A percentile compares a stretch with the other conserved stretches of the same genome.
Evolutionary conservation across 2,888 invertebrate genomes (phyloP).

Genomic region (Aquatica leii): DNA sequence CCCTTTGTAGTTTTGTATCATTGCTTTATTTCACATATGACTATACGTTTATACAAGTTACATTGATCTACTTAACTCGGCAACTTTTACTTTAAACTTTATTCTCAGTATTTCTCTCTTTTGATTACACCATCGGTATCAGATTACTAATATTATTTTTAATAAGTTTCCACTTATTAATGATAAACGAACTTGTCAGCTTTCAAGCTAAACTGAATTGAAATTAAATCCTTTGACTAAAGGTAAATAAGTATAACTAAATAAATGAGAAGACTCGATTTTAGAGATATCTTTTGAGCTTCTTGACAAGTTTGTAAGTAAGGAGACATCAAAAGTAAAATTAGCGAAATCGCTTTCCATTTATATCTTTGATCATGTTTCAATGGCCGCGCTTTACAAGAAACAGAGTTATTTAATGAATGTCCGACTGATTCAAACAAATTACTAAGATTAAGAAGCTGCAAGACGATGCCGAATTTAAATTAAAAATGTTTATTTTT

Average conservation of each 20-base stretch:
- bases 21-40: constrained; percentile 34
- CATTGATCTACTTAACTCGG: constrained; percentile 20
- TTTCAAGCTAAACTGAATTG: constrained; percentile 34
- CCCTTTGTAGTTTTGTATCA: constrained; percentile 55
- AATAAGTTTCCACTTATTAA: constrained; percentile 3
- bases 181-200: constrained; percentile 16
- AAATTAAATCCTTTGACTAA: constrained; percentile 38
- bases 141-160: not conserved
- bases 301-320: constrained; percentile 54
- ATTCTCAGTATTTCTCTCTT: not conserved
- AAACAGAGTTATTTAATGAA: constrained; percentile 37
- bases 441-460: constrained; percentile 42
- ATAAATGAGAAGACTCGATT: constrained; percentile 46
- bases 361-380: constrained; percentile 57
- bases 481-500: constrained; percentile 23
- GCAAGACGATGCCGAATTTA: constrained; percentile 13
- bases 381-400: constrained; percentile 45
- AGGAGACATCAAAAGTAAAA: constrained; percentile 57
- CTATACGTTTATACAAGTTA: constrained; percentile 23
- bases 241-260: constrained; percentile 39
- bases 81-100: constrained; percentile 12
- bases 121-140: not conserved
- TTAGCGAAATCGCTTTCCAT: constrained; percentile 57
- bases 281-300: constrained; percentile 54
- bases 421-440: constrained; percentile 33